These are phyloP conservation scores for Laterallus jamaicensis DNA, from an alignment of 2,113 vertebrate genomes.

Conservation along the genomic window DNA sequence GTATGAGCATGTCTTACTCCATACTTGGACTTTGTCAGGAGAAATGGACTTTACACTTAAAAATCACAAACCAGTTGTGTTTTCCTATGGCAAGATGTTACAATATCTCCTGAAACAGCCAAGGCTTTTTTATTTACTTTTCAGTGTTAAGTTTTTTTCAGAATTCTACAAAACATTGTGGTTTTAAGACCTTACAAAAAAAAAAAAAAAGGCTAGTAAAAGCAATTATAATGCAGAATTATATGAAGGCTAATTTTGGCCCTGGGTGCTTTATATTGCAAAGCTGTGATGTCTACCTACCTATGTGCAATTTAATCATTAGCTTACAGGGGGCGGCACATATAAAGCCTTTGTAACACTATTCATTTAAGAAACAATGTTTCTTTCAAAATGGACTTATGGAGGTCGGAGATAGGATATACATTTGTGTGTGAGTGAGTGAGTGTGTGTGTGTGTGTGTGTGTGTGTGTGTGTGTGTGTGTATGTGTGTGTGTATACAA, in stretches of 20 bases:
- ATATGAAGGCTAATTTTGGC: neutral
- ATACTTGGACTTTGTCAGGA: neutral
- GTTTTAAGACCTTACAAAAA: neutral
- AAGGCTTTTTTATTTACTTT: neutral
- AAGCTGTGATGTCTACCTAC: neutral
- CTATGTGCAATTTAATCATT: neutral
- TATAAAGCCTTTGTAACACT: neutral
- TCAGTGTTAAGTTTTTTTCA: neutral
- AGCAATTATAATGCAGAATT: neutral
- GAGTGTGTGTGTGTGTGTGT: too few species aligned
- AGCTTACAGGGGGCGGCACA: neutral
- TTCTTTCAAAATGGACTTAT: constrained; percentile 15
- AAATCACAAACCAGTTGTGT: neutral
- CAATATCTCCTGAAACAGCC: neutral
- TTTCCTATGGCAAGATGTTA: neutral
- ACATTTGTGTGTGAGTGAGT: too few species aligned
- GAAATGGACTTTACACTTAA: neutral
- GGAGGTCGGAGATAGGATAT: neutral
- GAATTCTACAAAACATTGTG: neutral
- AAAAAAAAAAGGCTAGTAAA: neutral
- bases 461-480: too few species aligned
- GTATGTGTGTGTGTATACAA: too few species aligned
- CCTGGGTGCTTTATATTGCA: neutral
- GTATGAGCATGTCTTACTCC: constrained; percentile 71
- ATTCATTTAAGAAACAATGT: neutral